Conservation (phyloP, 1,140 invertebrate genomes). For the Caenorhabditis briggsae region DNA sequence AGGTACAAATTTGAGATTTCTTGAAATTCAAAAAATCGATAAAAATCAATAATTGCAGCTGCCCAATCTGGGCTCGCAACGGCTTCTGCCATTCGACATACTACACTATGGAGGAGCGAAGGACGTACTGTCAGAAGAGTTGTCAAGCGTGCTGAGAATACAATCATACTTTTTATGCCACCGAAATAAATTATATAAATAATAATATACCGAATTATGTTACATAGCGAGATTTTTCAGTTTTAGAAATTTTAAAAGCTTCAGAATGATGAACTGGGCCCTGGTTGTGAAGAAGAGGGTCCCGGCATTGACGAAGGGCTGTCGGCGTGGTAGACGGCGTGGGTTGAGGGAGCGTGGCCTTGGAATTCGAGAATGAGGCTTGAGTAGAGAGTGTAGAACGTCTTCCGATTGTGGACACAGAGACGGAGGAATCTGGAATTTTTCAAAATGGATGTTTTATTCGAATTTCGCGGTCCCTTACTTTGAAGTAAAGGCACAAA, state of each 20-base stretch:
- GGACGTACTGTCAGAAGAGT: neutral
- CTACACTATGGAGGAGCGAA: slow-evolving; percentile 18
- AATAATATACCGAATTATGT: neutral
- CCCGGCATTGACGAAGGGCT: slow-evolving; percentile 32
- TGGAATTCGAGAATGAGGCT: slow-evolving; percentile 9
- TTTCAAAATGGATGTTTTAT: neutral
- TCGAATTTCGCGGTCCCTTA: neutral
- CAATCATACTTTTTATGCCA: no score
- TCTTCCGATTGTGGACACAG: slow-evolving; percentile 54
- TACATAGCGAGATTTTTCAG: neutral
- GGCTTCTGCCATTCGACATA: slow-evolving; percentile 45
- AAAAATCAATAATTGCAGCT: slow-evolving; percentile 20
- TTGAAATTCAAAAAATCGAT: neutral
- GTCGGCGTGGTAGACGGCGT: slow-evolving; percentile 8
- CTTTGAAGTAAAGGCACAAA: slow-evolving; percentile 56
- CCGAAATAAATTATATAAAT: neutral
- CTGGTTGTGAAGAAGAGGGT: neutral
- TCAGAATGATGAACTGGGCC: neutral
- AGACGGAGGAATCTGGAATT: slow-evolving; percentile 50
- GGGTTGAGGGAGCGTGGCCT: slow-evolving; percentile 5
- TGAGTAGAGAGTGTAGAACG: slow-evolving; percentile 27
- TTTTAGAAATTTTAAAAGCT: no score
- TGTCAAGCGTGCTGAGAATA: neutral
- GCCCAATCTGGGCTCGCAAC: slow-evolving; percentile 26
- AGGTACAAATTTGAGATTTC: neutral